These are phyloP conservation scores for Brachypodius melanocephalos DNA, from an alignment of 2,113 vertebrate genomes.

Conservation along the genomic window DNA sequence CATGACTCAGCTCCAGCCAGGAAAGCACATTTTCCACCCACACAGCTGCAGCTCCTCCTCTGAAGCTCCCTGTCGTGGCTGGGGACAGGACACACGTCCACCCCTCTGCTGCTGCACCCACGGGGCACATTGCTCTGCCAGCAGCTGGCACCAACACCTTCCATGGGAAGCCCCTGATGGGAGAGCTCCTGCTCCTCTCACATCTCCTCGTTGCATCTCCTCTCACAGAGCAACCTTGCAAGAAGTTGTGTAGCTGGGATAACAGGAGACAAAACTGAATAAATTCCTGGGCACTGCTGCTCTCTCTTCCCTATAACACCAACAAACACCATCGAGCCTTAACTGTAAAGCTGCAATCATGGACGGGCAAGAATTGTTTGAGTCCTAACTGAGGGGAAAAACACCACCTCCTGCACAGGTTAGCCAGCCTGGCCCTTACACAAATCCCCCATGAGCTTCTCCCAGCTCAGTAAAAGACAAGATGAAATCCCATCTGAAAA, in stretches of 20 bases:
- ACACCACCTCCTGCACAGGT: background rate
- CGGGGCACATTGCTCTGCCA: background rate
- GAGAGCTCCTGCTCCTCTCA: background rate
- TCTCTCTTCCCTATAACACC: background rate
- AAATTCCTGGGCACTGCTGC: background rate
- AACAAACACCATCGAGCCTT: background rate
- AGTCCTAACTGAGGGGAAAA: background rate
- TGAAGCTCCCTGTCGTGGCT: background rate
- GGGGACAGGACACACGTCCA: fast-evolving
- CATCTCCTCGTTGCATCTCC: background rate
- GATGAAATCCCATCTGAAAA: background rate
- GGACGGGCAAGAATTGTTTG: fast-evolving
- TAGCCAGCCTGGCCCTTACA: background rate
- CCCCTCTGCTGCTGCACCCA: background rate
- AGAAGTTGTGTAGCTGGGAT: background rate
- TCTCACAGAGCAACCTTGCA: background rate
- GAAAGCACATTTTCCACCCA: slow-evolving; percentile 2
- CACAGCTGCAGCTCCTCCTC: background rate
- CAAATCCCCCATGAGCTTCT: background rate
- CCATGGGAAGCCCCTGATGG: background rate
- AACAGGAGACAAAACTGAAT: background rate
- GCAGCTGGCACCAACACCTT: background rate
- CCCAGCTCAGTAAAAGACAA: background rate
- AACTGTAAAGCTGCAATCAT: background rate
- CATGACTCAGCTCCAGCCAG: background rate